Conservation (phyloP, 2,888 invertebrate genomes). For the Parthenolecanium corni region DNA sequence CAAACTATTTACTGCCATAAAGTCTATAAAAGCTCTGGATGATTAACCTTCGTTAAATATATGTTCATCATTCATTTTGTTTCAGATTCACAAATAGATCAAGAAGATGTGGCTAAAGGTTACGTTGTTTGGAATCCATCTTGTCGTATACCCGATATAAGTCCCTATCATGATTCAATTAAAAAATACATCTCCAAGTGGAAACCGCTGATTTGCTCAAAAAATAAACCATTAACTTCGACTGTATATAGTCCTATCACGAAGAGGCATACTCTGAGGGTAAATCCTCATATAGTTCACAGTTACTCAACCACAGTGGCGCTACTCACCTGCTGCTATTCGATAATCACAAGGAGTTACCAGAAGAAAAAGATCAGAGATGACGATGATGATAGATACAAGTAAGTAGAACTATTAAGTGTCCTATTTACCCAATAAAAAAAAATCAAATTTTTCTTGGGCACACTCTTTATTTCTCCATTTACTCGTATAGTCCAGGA, state of each 20-base stretch:
- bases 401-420: slow-evolving; percentile 31
- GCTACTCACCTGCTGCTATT: slow-evolving; percentile 37
- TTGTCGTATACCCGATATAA: slow-evolving; percentile 51
- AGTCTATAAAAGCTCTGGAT: too few relatives aligned
- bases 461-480: too few relatives aligned
- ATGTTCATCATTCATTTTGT: too few relatives aligned
- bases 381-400: slow-evolving; percentile 32
- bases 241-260: slow-evolving; percentile 17
- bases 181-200: slow-evolving; percentile 44
- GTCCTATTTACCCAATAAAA: too few relatives aligned
- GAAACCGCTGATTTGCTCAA: slow-evolving; percentile 39
- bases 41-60: too few relatives aligned
- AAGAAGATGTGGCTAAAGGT: slow-evolving; percentile 35
- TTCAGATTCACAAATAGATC: slow-evolving; percentile 8
- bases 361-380: slow-evolving; percentile 10
- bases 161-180: slow-evolving; percentile 44
- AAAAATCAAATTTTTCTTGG: too few relatives aligned
- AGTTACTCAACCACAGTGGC: slow-evolving; percentile 9
- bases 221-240: slow-evolving; percentile 31
- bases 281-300: slow-evolving; percentile 5
- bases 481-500: too few relatives aligned
- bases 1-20: too few relatives aligned
- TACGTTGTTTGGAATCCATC: slow-evolving; percentile 48
- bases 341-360: slow-evolving; percentile 35
- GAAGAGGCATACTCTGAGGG: slow-evolving; percentile 20